Percentiles rank a stretch among this genome's conserved stretches.
phyloP scores from a whole-genome alignment of 2,797 vertebrate species.

The Sebastes jordani region DNA sequence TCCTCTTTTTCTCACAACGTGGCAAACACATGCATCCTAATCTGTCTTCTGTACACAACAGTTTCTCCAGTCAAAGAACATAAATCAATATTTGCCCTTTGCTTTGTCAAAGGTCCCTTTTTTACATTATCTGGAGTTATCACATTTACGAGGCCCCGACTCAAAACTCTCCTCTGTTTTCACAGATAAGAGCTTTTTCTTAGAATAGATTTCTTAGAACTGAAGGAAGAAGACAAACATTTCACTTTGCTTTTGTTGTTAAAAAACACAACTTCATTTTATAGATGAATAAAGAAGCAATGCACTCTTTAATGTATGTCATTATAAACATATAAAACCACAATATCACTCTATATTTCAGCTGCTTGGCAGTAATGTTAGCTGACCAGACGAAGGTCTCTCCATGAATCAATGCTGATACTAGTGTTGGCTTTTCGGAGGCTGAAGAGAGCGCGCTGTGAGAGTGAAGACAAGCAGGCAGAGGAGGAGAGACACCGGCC shows the following conservation, averaged over 20 bases:
- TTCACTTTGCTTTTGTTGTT: background rate
- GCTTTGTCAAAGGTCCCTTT: slow-evolving; percentile 33
- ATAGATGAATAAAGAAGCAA: background rate
- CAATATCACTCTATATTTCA: too few species aligned
- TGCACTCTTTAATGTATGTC: background rate
- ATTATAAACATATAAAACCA: background rate
- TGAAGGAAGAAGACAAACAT: background rate
- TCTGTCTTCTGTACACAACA: background rate
- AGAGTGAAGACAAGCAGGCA: too few species aligned
- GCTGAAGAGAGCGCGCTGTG: too few species aligned
- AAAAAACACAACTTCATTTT: background rate
- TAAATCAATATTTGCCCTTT: slow-evolving; percentile 42
- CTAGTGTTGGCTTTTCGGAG: too few species aligned
- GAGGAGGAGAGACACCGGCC: too few species aligned
- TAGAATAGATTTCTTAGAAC: background rate
- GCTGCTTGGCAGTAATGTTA: too few species aligned
- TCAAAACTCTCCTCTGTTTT: background rate
- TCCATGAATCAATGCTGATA: too few species aligned
- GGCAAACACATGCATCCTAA: background rate
- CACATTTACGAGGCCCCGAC: background rate
- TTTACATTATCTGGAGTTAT: slow-evolving; percentile 16
- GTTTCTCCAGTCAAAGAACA: background rate
- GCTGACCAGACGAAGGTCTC: too few species aligned
- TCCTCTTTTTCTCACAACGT: background rate
- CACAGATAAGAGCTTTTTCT: background rate